phyloP scores from a whole-genome alignment of 1,140 invertebrate species.

The Bombus pascuorum region DNA sequence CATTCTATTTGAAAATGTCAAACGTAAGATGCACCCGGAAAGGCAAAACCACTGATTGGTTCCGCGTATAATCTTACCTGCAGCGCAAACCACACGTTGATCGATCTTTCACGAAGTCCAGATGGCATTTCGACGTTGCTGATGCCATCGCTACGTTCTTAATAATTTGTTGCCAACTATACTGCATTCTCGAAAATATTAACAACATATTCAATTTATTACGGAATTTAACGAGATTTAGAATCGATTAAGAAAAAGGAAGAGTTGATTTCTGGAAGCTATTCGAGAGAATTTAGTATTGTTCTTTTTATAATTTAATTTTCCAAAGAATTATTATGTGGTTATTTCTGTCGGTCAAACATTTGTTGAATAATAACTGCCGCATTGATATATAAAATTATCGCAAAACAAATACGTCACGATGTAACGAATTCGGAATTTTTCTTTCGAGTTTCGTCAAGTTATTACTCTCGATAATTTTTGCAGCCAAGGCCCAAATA shows the following conservation, averaged over 20 bases:
- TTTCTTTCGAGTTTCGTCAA: not conserved
- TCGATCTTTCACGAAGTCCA: conserved; percentile 29
- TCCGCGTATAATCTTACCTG: conserved; percentile 27
- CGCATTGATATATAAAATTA: not conserved
- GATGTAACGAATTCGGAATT: not conserved
- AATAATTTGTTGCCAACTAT: conserved; percentile 33
- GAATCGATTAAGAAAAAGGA: not conserved
- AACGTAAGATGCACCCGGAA: conserved; percentile 15
- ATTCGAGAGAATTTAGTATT: not conserved
- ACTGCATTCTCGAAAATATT: not conserved
- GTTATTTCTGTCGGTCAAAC: not conserved
- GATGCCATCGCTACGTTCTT: conserved; percentile 11
- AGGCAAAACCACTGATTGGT: conserved; percentile 47
- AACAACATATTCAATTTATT: conserved; percentile 16
- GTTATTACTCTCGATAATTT: not conserved
- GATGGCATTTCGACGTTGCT: not conserved
- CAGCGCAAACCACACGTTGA: not conserved
- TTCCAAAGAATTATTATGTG: not conserved
- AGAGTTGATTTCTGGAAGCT: not conserved
- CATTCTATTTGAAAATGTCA: not conserved
- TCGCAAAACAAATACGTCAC: not conserved
- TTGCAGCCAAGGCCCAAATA: not conserved
- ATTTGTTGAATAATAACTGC: not conserved
- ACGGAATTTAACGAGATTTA: not conserved
- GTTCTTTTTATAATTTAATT: not conserved